phyloP scores from a whole-genome alignment of 2,888 invertebrate species.

The Steinernema hermaphroditum region DNA sequence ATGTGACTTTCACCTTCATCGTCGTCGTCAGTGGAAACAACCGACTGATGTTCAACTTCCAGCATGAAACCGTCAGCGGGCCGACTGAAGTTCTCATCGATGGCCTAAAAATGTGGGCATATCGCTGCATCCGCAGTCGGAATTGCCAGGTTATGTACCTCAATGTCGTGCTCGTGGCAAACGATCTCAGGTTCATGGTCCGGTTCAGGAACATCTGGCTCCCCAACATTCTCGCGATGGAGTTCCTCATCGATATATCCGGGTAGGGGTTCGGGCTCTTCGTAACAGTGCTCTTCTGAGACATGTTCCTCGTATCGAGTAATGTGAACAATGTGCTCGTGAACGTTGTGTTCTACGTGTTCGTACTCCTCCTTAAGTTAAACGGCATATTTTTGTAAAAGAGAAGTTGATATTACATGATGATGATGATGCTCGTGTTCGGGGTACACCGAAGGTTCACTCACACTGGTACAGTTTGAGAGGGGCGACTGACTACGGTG shows the following conservation, averaged over 20 bases:
- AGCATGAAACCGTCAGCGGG: slow-evolving; percentile 19
- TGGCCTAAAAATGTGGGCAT: background rate
- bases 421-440: slow-evolving; percentile 1
- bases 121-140: too few species aligned
- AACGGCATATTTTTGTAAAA: background rate
- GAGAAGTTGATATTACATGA: background rate
- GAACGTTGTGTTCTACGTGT: background rate
- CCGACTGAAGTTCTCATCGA: slow-evolving; percentile 10
- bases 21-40: background rate
- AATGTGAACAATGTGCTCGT: background rate
- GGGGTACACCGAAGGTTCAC: slow-evolving; percentile 8
- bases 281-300: slow-evolving; percentile 10
- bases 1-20: background rate
- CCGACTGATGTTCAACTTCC: slow-evolving; percentile 11
- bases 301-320: background rate
- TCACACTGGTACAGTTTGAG: slow-evolving; percentile 21
- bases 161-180: background rate
- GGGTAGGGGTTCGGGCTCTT: too few species aligned
- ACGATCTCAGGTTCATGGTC: background rate
- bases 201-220: slow-evolving; percentile 12
- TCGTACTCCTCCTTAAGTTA: background rate
- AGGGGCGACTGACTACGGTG: slow-evolving; percentile 21
- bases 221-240: background rate
- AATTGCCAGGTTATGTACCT: too few species aligned
- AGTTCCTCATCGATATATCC: background rate